These are phyloP conservation scores for Perithous albicinctus DNA, from an alignment of 2,888 invertebrate genomes.

Conservation along the genomic window DNA sequence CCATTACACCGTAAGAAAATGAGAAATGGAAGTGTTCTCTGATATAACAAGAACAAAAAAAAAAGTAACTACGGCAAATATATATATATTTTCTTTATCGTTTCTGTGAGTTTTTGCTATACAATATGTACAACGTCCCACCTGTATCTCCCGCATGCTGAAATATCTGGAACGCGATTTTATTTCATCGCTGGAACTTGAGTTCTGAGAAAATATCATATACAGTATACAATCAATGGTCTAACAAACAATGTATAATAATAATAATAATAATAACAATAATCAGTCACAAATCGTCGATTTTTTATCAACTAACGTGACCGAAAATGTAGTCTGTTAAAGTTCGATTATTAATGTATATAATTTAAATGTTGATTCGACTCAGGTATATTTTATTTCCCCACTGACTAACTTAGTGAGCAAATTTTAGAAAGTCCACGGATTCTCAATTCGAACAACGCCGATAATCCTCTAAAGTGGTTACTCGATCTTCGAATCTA, in stretches of 20 bases:
- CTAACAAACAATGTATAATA: conserved; percentile 61
- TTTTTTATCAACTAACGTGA: conserved; percentile 34
- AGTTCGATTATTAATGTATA: conserved; percentile 35
- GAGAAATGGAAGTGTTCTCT: conserved; percentile 29
- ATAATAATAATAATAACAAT: conserved; percentile 32
- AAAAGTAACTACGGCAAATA: conserved; percentile 52
- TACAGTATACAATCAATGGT: conserved; percentile 48
- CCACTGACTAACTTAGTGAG: conserved; percentile 50
- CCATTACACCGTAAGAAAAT: neutral
- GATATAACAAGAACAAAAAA: too few species aligned
- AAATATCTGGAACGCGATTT: conserved; percentile 12
- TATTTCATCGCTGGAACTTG: conserved; percentile 22
- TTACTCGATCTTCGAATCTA: neutral
- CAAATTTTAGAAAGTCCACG: conserved; percentile 27
- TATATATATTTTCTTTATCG: conserved; percentile 59
- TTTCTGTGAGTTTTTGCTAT: conserved; percentile 52
- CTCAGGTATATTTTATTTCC: conserved; percentile 13
- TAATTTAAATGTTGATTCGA: conserved; percentile 48
- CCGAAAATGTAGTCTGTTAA: conserved; percentile 38
- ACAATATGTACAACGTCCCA: conserved; percentile 48
- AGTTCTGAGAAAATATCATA: conserved; percentile 47
- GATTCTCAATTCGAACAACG: conserved; percentile 2
- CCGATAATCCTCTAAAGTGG: neutral
- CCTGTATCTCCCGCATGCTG: neutral
- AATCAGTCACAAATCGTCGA: conserved; percentile 40